Conservation (phyloP, 1,140 invertebrate genomes). For the Hylyphantes graminicola region DNA sequence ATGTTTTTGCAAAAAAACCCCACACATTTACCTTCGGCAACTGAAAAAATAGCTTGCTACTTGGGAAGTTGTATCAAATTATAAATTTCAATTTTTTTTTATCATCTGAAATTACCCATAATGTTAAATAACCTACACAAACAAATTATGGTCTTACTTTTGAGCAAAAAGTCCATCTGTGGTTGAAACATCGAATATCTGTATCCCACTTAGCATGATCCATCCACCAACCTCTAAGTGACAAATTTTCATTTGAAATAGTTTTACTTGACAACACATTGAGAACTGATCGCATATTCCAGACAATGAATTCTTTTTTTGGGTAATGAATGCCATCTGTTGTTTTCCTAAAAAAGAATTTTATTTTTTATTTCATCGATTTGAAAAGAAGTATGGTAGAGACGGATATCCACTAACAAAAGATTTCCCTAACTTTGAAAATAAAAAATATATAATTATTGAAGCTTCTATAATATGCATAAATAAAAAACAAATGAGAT, state of each 20-base stretch:
- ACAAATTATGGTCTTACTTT: slow-evolving; percentile 55
- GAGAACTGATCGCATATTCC: slow-evolving; percentile 36
- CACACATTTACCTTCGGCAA: too few species aligned
- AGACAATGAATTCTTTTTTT: slow-evolving; percentile 41
- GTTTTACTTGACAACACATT: slow-evolving; percentile 61
- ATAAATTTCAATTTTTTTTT: too few species aligned
- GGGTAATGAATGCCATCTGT: slow-evolving; percentile 20
- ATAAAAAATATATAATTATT: too few species aligned
- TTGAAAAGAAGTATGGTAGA: too few species aligned
- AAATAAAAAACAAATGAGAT: too few species aligned
- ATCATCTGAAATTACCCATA: not conserved
- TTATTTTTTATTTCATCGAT: not conserved
- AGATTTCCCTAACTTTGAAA: too few species aligned
- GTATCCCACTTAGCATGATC: slow-evolving; percentile 63
- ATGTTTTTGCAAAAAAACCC: too few species aligned
- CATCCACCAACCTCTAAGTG: slow-evolving; percentile 63
- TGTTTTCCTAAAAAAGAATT: slow-evolving; percentile 49
- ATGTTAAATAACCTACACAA: slow-evolving; percentile 3
- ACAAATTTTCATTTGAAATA: slow-evolving; percentile 57
- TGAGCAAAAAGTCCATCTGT: slow-evolving; percentile 61
- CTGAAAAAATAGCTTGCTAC: too few species aligned
- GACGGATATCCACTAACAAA: too few species aligned
- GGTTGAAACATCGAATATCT: slow-evolving; percentile 62
- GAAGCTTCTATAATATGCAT: too few species aligned
- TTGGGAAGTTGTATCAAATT: too few species aligned